These are phyloP conservation scores for Drosophila incognita DNA, from an alignment of 2,888 invertebrate species.

Conservation along the genomic window DNA sequence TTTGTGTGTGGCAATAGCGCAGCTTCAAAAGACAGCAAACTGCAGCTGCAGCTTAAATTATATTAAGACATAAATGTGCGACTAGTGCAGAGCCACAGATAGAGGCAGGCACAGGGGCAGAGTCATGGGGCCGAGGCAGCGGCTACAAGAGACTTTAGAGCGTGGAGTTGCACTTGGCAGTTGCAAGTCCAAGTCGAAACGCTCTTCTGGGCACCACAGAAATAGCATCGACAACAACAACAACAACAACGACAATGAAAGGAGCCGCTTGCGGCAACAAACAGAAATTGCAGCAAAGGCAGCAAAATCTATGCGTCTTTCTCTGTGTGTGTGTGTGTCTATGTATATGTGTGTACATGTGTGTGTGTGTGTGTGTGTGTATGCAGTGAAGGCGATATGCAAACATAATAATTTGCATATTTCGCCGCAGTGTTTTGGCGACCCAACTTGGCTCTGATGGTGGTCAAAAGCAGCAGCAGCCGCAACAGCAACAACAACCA, in stretches of 20 bases:
- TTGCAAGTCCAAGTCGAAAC: conserved; percentile 19
- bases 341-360: neutral
- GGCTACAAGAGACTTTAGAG: conserved; percentile 1
- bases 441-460: conserved; percentile 43
- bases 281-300: conserved; percentile 21
- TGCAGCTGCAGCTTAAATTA: conserved; percentile 50
- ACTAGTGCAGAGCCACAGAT: conserved; percentile 4
- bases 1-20: conserved; percentile 47
- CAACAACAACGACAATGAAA: conserved; percentile 37
- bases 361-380: neutral
- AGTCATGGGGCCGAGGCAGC: neutral
- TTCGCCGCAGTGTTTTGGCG: conserved; percentile 62
- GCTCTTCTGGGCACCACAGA: conserved; percentile 16
- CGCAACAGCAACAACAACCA: conserved; percentile 27
- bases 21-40: conserved; percentile 38
- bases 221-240: conserved; percentile 32
- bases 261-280: conserved; percentile 35
- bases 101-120: neutral
- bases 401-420: conserved; percentile 80
- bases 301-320: conserved; percentile 29
- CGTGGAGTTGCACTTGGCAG: conserved; percentile 17
- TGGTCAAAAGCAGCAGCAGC: conserved; percentile 54
- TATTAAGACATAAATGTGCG: conserved; percentile 60
- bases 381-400: conserved; percentile 60
- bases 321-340: neutral